Base-by-base conservation (phyloP, 2,113 vertebrate species). In the Stictonetta naevosa region DNA sequence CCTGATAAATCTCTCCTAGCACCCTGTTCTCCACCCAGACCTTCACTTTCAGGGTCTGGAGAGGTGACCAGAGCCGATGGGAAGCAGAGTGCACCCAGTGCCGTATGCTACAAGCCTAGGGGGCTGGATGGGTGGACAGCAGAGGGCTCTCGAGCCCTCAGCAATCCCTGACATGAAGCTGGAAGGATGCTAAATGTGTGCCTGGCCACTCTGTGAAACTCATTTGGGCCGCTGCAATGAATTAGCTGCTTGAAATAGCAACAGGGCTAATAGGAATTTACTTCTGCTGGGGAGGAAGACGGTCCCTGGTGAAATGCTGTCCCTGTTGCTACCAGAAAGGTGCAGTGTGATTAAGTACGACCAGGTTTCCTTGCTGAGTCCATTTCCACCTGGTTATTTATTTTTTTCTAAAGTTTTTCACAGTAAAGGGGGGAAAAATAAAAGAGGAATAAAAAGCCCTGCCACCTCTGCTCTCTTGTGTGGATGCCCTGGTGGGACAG, bases 121-220 rank as follows among this genome's bases (percentile, higher is more conserved):
- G 60, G 58, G 12, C 10, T 1, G 8, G 20, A 26, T 0, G 25
- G 9, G 16, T 4, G 85, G 82, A 91, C 91, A 86, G 91, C 79
- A 96, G 93, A 92, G 91, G 85, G 86, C 80, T 74, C 81, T 44
- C 2, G 3, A 92, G 40, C 63, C 72, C 68, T 93, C 72, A 13
- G 67, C 75, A 79, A 31, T 28, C 66, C 13, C 71, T 28, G 33
- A 5, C 2, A 1, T 3, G 20, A 36, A 5, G 34, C 52, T 53
- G 14, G 28, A 40, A 78, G 42, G 64, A 28, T 29, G 76, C 90
- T 62, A 26, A 0, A 14, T 6, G 44, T 6, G 22, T 0, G 2
- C 34, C 40, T 25, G 92, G 67, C 42, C 23, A 1, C 52, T 14
- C 31, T 4, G 16, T 36, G 53, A 19, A 56, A 16, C 53, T 56